phyloP scores from a whole-genome alignment of 2,113 vertebrate species.

The Ageneiosus marmoratus region DNA sequence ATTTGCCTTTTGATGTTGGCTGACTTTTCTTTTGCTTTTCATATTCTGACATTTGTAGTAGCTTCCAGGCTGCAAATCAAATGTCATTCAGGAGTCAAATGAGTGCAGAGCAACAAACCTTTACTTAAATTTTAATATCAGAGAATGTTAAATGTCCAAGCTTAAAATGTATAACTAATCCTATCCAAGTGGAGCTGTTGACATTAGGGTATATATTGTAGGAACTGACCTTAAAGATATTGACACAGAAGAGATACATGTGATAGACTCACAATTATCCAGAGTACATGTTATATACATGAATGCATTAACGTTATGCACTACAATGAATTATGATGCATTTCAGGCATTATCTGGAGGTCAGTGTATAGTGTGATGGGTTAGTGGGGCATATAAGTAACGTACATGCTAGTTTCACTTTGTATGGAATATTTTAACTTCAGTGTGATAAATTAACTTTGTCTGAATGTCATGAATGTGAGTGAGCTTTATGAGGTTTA shows the following conservation, averaged over 20 bases:
- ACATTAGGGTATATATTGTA: not conserved
- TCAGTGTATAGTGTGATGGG: not conserved
- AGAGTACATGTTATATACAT: not conserved
- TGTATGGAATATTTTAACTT: not conserved
- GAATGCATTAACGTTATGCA: not conserved
- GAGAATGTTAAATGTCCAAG: not conserved
- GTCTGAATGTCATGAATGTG: not conserved
- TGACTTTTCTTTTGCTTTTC: slow-evolving; percentile 12
- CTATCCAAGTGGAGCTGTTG: no score
- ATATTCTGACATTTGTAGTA: slow-evolving; percentile 1
- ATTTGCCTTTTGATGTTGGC: slow-evolving; percentile 21
- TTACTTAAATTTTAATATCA: not conserved
- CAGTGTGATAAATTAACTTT: not conserved
- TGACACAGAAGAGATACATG: not conserved
- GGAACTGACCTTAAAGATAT: not conserved
- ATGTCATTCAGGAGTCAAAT: not conserved
- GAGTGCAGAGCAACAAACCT: not conserved
- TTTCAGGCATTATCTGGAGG: not conserved
- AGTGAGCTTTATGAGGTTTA: not conserved
- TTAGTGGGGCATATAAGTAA: not conserved
- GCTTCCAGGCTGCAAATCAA: not conserved
- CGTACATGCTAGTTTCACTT: not conserved
- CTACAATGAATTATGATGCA: not conserved
- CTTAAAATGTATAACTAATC: not conserved
- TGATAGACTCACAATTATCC: not conserved